These are phyloP conservation scores for Coboldia fuscipes DNA, from an alignment of 1,140 invertebrate species.

Conservation along the genomic window DNA sequence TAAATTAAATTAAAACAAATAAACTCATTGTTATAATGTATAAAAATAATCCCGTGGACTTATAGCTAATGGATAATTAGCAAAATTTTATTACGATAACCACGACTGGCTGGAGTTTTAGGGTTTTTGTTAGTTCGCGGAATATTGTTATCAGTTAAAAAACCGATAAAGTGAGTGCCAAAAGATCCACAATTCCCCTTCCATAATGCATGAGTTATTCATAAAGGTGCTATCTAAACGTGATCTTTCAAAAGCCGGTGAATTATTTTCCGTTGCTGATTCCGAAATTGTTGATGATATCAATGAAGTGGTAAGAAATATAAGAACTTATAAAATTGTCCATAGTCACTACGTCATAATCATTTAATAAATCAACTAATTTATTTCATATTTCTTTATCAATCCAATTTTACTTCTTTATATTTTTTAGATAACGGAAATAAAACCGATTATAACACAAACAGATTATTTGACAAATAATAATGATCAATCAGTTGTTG, in stretches of 20 bases:
- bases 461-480: conserved; percentile 64
- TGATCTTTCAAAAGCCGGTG: conserved; percentile 75
- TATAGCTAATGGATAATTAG: too few relatives aligned
- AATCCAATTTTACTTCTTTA: background rate
- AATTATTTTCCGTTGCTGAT: conserved; percentile 74
- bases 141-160: too few relatives aligned
- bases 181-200: background rate
- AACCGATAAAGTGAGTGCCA: too few relatives aligned
- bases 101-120: too few relatives aligned
- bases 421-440: conserved; percentile 36
- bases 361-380: background rate
- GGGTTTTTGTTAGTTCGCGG: too few relatives aligned
- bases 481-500: conserved; percentile 82
- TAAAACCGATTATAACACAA: conserved; percentile 56
- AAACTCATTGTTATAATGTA: too few relatives aligned
- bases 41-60: too few relatives aligned
- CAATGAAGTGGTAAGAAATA: conserved; percentile 47
- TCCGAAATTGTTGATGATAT: conserved; percentile 67
- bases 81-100: too few relatives aligned
- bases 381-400: background rate
- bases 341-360: background rate
- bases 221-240: conserved; percentile 65
- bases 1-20: too few relatives aligned
- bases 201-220: conserved; percentile 69
- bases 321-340: background rate